Evolutionary conservation across 2,888 invertebrate species (phyloP), one percentile per base, ranked within the genome.

Genomic region (Lithophane leautieri): DNA sequence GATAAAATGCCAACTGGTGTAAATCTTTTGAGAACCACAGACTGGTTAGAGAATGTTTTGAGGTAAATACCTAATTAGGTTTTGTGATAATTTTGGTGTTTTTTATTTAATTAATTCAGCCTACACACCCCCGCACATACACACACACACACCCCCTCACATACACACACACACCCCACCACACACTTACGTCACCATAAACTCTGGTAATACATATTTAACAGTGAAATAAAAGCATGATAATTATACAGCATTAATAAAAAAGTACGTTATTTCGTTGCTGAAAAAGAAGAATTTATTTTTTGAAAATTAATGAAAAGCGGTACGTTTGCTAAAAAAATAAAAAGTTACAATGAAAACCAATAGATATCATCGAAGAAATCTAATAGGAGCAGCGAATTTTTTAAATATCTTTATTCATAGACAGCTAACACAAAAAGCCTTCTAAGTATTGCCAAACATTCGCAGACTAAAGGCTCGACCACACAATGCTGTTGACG

Each of bases 1-100:
- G 58, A 80, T 82, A 74, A 75, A 86, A 86, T 85, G 74, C 80
- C 67, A 78, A 54, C 25, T 73, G n/a, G 12, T 40, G 73, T 87
- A 82, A 85, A 86, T 82, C 78, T 84, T 77, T 71, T 16, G 40
- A 71, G 16, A 70, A 79, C 66, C 77, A 85, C 81, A 68, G 67
- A 73, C 76, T 66, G 56, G 14, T 52, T 73, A 79, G 58, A 70
- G 63, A 56, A 2, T 54, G 25, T 60, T 76, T 72, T 63, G 16
- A 68, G 42, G 7, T 12, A 7, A 1, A 3, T 11, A 34, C 3
- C 34, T 0, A 47, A 47, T 19, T 19, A 7, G 6, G 47, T 50
- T 47, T 50, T 47, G 7, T 63, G 11, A 7, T 3, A 19, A 7
- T 44, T 65, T 65, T 25, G 19, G 1, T 28, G 42, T n/a, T n/a